Conservation (phyloP, 2,113 vertebrate species). For the Rhombomys opimus region DNA sequence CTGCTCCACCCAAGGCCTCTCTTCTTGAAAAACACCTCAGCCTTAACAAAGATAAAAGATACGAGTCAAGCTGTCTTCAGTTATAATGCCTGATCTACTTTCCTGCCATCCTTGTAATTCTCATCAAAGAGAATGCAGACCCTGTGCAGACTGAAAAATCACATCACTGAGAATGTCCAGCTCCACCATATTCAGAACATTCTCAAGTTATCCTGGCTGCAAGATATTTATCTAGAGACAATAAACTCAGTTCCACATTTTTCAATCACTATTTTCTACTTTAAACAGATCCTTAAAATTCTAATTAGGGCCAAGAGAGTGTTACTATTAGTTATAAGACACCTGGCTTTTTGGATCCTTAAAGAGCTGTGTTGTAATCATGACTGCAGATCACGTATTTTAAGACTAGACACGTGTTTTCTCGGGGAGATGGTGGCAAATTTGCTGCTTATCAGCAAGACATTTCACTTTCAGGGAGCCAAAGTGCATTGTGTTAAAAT, state of each 20-base stretch:
- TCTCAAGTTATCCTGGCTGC: constrained; percentile 45
- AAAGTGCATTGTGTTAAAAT: constrained; percentile 44
- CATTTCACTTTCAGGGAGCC: constrained; percentile 49
- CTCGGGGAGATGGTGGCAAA: constrained; percentile 25
- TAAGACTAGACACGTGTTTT: not conserved
- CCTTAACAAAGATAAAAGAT: not conserved
- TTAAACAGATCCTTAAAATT: constrained; percentile 67
- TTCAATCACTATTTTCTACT: constrained; percentile 61
- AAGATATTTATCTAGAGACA: constrained; percentile 72
- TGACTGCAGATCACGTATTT: constrained; percentile 12
- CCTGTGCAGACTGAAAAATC: not conserved
- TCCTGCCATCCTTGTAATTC: not conserved
- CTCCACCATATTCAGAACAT: constrained; percentile 48
- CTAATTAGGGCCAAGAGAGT: constrained; percentile 68
- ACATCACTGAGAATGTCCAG: not conserved
- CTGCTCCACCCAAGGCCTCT: not conserved
- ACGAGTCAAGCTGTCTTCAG: not conserved
- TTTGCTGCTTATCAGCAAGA: constrained; percentile 2
- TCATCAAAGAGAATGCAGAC: constrained; percentile 8
- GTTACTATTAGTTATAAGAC: constrained; percentile 65
- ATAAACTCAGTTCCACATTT: constrained; percentile 56
- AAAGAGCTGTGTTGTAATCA: constrained; percentile 30
- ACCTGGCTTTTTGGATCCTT: constrained; percentile 56
- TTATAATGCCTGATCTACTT: not conserved
- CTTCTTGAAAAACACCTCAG: constrained; percentile 1